These are phyloP conservation scores for Embiotoca jacksoni DNA, from an alignment of 2,113 vertebrate species.

Conservation along the genomic window DNA sequence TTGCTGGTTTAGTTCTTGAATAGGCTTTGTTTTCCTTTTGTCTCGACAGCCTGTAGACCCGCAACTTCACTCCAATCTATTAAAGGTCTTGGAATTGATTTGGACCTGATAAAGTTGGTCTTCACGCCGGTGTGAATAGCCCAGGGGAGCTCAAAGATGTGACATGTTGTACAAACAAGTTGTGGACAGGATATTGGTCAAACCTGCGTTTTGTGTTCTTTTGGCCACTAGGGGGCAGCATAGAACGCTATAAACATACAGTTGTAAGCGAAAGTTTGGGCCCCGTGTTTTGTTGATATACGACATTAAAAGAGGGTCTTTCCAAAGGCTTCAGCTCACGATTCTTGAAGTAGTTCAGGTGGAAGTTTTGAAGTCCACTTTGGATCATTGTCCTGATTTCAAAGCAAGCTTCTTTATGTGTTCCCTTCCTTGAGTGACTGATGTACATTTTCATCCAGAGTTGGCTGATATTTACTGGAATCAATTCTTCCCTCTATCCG, in stretches of 20 bases:
- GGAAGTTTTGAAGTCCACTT: not conserved
- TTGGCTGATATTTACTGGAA: too few relatives aligned
- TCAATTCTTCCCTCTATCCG: too few relatives aligned
- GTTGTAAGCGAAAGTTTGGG: not conserved
- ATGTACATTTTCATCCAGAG: too few relatives aligned
- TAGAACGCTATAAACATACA: not conserved
- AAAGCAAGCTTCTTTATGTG: not conserved
- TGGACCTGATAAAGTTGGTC: slow-evolving; percentile 1
- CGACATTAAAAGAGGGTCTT: not conserved
- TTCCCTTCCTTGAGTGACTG: too few relatives aligned
- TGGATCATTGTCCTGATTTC: not conserved
- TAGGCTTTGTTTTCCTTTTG: slow-evolving; percentile 9
- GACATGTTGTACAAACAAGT: not conserved
- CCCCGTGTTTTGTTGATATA: not conserved
- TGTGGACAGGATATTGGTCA: not conserved
- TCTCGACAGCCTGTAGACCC: not conserved
- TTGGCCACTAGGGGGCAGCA: not conserved
- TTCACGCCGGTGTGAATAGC: not conserved
- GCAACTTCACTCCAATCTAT: slow-evolving; percentile 16
- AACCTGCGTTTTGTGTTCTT: not conserved
- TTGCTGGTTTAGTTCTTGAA: slow-evolving; percentile 5
- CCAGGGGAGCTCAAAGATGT: not conserved
- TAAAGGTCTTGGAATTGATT: slow-evolving; percentile 11
- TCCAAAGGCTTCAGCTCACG: not conserved
- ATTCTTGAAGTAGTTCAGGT: not conserved